These are phyloP conservation scores for Crossaster papposus DNA, from an alignment of 53 echinoderm and acorn worm species.

Conservation along the genomic window DNA sequence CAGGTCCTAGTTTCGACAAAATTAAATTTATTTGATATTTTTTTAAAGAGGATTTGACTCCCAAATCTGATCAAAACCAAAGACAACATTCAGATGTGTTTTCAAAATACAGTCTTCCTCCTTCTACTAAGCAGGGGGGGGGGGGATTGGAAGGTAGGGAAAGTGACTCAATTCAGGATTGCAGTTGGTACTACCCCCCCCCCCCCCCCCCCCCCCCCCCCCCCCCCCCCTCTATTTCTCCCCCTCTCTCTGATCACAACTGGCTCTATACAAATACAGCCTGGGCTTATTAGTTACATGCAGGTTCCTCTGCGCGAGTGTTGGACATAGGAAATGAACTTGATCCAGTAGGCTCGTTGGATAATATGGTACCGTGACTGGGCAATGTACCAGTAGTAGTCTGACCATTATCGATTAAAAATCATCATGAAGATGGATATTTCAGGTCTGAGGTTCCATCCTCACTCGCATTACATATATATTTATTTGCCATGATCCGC, in stretches of 20 bases:
- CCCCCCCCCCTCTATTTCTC: neutral
- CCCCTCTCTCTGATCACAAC: constrained; percentile 21
- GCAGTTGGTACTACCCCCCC: no score
- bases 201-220: no score
- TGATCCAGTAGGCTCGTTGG: constrained; percentile 24
- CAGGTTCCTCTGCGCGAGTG: constrained; percentile 50
- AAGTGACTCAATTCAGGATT: constrained; percentile 31
- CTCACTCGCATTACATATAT: no score
- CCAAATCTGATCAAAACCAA: neutral
- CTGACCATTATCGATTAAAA: constrained; percentile 14
- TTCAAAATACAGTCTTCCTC: neutral
- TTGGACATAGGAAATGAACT: constrained; percentile 31
- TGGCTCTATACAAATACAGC: constrained; percentile 52
- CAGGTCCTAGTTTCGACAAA: no score
- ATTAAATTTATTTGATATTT: no score
- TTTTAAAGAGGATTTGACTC: no score
- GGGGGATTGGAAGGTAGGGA: neutral
- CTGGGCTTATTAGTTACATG: constrained; percentile 25
- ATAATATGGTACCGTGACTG: constrained; percentile 10
- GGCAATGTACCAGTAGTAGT: constrained; percentile 42
- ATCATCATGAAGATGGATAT: neutral
- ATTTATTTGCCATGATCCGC: no score
- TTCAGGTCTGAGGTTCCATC: no score
- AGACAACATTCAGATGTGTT: neutral
- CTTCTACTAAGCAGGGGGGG: neutral